Evolutionary conservation across 1,140 invertebrate genomes (phyloP).

Genomic region (Melanaphis sacchari): DNA sequence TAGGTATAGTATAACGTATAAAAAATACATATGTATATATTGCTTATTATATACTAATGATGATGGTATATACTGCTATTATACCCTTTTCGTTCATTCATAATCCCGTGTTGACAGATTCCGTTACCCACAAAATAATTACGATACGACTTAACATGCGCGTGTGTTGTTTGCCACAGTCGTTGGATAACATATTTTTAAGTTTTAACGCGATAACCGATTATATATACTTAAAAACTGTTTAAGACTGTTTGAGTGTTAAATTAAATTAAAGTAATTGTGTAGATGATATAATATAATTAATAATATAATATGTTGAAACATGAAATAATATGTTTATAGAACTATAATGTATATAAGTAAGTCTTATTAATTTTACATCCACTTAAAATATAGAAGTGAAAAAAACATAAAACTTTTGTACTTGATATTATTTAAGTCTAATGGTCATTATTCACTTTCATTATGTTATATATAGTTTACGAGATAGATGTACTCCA

Average conservation of each 20-base stretch:
- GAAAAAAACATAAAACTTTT: neutral
- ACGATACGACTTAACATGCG: constrained; percentile 3
- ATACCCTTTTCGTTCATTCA: constrained; percentile 17
- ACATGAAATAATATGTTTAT: neutral
- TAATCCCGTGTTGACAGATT: constrained; percentile 34
- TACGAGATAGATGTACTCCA: neutral
- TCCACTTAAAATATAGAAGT: neutral
- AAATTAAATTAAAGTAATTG: neutral
- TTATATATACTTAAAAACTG: neutral
- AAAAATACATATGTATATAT: neutral
- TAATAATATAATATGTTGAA: neutral
- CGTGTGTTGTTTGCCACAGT: neutral
- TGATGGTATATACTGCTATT: neutral
- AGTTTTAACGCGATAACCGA: neutral
- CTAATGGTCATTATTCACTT: neutral
- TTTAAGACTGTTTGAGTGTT: neutral
- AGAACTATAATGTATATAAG: neutral
- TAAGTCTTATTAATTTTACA: neutral
- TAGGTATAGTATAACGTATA: neutral
- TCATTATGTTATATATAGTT: neutral
- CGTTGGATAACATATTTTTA: neutral
- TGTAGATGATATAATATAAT: neutral
- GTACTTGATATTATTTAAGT: neutral
- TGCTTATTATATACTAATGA: neutral
- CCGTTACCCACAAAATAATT: constrained; percentile 11